Base-by-base conservation (phyloP, 2,888 invertebrate genomes). In the Endomychus coccineus region DNA sequence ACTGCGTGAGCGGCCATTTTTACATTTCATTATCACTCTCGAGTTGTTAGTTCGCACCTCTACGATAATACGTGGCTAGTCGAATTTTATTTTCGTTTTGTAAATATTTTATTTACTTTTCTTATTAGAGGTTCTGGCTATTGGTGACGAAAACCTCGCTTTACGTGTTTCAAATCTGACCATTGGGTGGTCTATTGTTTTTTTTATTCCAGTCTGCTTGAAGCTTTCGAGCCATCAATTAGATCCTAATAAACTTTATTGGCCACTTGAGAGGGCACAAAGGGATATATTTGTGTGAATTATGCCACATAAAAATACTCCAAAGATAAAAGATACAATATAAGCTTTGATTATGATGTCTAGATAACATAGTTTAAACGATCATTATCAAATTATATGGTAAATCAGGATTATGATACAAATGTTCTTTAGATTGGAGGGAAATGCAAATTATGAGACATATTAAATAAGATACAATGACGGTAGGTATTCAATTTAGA, bases 1-100 rank as follows among this genome's bases (percentile, higher is more conserved):
- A n/a, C n/a, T n/a, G n/a, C 38, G 38, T 38, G 38, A 28, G 38
- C 38, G 38, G 38, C 38, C 38, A 38, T 38, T 21, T 38, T 38
- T 22, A 36, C 14, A 30, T 34, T 38, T 15, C 24, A 38, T 38
- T 28, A 34, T 22, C 12, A 15, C 29, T 34, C 38, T 33, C 17
- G 38, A 38, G 7, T 33, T 38, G 38, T 29, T 28, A 24, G 15
- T 38, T 38, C 33, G 9, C 38, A 38, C 38, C 38, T 38, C 16
- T 24, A 13, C 29, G 33, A 38, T 34, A 36, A 36, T 29, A 36
- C 36, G 15, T 28, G 23, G 22, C 24, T 12, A 30, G 16, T 23
- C 15, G 19, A 25, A 14, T 19, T 13, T 22, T 34, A 9, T 24
- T 16, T 27, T 13, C 9, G 34, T 33, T 27, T 32, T 13, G 14